These are phyloP conservation scores for Notospermus geniculatus DNA, from an alignment of 1,140 invertebrate genomes.

Conservation along the genomic window DNA sequence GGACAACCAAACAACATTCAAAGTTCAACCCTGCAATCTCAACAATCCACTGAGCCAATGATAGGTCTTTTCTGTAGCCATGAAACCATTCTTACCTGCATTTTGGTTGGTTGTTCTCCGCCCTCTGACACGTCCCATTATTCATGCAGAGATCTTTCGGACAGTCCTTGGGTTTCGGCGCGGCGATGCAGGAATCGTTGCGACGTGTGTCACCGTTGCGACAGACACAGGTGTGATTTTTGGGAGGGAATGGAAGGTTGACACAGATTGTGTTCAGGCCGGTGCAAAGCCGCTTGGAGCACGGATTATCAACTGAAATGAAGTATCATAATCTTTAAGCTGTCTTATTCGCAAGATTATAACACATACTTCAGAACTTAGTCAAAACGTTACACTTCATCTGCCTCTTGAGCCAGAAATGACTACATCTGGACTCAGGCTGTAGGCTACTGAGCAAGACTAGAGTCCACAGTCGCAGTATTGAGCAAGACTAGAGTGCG, in stretches of 20 bases:
- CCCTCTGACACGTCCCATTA: conserved; percentile 60
- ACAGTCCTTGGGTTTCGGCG: conserved; percentile 55
- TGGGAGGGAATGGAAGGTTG: conserved; percentile 27
- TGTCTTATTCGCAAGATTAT: neutral
- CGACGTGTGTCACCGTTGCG: conserved; percentile 59
- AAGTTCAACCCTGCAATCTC: too few relatives aligned
- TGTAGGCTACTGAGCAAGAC: neutral
- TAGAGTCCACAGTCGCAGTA: conserved; percentile 2
- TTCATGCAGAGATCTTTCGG: conserved; percentile 63
- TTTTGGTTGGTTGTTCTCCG: conserved; percentile 30
- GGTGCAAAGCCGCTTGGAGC: conserved; percentile 48
- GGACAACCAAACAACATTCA: too few relatives aligned
- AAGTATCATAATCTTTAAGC: neutral
- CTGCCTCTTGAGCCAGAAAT: neutral
- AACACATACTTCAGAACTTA: neutral
- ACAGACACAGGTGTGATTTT: conserved; percentile 62
- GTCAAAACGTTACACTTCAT: neutral
- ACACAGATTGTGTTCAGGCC: conserved; percentile 20
- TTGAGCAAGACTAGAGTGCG: too few relatives aligned
- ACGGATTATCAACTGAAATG: conserved; percentile 47
- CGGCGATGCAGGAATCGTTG: conserved; percentile 47
- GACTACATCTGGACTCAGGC: too few relatives aligned
- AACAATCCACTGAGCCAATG: too few relatives aligned
- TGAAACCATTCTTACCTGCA: conserved; percentile 50
- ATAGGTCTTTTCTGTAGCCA: too few relatives aligned